A percentile compares a stretch with the other conserved stretches of the same genome.
These are phyloP conservation scores for Gnatocerus cornutus DNA, from an alignment of 2,888 invertebrate genomes.

Conservation along the genomic window DNA sequence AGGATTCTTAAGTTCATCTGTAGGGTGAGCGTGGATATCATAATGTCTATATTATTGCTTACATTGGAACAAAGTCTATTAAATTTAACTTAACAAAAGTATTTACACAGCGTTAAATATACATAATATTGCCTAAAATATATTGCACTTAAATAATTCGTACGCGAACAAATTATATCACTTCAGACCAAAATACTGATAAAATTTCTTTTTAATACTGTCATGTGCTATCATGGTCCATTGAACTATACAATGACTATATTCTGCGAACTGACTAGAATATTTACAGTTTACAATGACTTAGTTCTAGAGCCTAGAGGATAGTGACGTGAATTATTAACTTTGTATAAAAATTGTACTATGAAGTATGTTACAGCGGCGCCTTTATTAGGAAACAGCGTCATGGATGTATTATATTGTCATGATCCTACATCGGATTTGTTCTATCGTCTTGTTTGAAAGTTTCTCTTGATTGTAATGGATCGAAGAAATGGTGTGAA, in stretches of 20 bases:
- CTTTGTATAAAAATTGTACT: slow-evolving; percentile 69
- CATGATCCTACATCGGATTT: not conserved
- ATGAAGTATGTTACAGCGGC: slow-evolving; percentile 61
- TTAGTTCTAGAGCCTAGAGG: slow-evolving; percentile 52
- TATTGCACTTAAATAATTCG: slow-evolving; percentile 66
- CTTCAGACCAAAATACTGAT: slow-evolving; percentile 68
- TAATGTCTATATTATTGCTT: slow-evolving; percentile 58
- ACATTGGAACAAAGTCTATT: slow-evolving; percentile 54
- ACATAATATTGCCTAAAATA: slow-evolving; percentile 67
- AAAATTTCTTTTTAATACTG: slow-evolving; percentile 67
- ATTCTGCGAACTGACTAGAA: slow-evolving; percentile 55
- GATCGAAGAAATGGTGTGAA: too few relatives aligned
- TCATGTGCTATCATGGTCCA: slow-evolving; percentile 59
- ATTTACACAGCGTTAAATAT: slow-evolving; percentile 57
- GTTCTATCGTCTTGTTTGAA: not conserved
- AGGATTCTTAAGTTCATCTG: slow-evolving; percentile 54
- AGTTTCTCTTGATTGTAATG: too few relatives aligned
- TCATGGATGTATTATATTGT: slow-evolving; percentile 8
- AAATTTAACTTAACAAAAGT: slow-evolving; percentile 53
- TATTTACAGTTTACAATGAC: slow-evolving; percentile 52
- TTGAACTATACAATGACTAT: slow-evolving; percentile 61
- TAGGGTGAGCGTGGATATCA: slow-evolving; percentile 43
- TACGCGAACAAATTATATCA: slow-evolving; percentile 64
- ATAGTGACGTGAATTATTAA: slow-evolving; percentile 56
- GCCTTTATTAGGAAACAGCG: slow-evolving; percentile 17